Evolutionary conservation across 1,140 invertebrate genomes (phyloP).

Genomic region (Epicauta chinensis): DNA sequence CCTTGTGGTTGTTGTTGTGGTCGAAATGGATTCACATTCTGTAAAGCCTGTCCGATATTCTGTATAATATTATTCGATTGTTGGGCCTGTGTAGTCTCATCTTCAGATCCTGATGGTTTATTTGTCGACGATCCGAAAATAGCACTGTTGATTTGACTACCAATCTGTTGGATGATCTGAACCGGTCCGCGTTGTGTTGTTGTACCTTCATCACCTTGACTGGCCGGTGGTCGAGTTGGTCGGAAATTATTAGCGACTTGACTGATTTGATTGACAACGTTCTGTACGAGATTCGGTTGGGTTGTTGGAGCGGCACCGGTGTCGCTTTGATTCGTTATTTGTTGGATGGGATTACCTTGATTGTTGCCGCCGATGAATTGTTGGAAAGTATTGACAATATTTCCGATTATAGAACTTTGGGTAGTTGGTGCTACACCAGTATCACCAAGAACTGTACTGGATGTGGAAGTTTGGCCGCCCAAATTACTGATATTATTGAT

Average conservation of each 20-base stretch:
- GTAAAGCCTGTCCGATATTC: constrained; percentile 17
- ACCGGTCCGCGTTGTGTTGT: neutral
- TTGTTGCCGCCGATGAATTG: constrained; percentile 1
- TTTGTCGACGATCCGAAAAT: neutral
- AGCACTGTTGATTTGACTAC: neutral
- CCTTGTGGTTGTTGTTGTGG: constrained; percentile 4
- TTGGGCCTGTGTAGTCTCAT: neutral
- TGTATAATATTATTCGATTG: constrained; percentile 15
- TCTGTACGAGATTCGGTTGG: constrained; percentile 3
- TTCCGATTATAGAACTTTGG: neutral
- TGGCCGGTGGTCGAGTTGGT: neutral
- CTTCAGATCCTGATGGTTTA: neutral
- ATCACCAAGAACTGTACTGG: constrained; percentile 2
- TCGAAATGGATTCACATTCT: constrained; percentile 18
- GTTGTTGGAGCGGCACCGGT: neutral
- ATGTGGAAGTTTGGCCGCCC: neutral
- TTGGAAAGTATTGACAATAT: neutral
- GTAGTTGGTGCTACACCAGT: neutral
- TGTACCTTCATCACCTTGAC: constrained; percentile 9
- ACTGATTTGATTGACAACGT: constrained; percentile 11
- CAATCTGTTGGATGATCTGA: neutral
- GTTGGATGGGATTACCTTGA: neutral
- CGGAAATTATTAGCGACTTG: constrained; percentile 10
- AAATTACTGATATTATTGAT: constrained; percentile 3
- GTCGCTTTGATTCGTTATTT: constrained; percentile 2